These are phyloP conservation scores for Plectrocnemia conspersa DNA, from an alignment of 1,140 invertebrate genomes.

Conservation along the genomic window DNA sequence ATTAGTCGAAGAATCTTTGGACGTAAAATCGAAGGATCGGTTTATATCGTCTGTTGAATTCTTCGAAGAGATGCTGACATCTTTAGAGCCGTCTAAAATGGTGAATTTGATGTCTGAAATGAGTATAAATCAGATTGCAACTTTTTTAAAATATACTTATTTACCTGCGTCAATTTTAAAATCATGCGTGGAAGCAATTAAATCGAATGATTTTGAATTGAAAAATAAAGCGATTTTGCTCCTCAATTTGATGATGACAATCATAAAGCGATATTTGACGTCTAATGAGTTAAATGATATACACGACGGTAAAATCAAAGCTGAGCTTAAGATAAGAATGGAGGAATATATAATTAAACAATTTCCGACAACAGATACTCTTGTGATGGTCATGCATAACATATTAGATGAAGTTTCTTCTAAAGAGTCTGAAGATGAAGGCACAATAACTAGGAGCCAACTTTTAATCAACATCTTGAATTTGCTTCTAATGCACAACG, in stretches of 20 bases:
- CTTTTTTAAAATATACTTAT: constrained; percentile 50
- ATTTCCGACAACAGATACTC: constrained; percentile 48
- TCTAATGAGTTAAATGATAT: constrained; percentile 40
- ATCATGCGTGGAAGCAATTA: constrained; percentile 43
- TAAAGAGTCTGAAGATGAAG: constrained; percentile 27
- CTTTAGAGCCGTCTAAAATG: constrained; percentile 45
- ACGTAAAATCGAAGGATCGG: constrained; percentile 54
- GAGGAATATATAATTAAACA: constrained; percentile 50
- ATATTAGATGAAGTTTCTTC: constrained; percentile 46
- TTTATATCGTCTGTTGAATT: constrained; percentile 57
- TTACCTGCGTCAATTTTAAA: constrained; percentile 51
- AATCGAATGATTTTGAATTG: constrained; percentile 43
- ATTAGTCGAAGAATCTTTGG: constrained; percentile 55
- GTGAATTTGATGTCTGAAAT: constrained; percentile 42
- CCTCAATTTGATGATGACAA: constrained; percentile 48
- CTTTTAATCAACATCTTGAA: constrained; percentile 51
- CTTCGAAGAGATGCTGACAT: constrained; percentile 48
- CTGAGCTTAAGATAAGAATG: constrained; percentile 45
- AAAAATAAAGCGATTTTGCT: constrained; percentile 48
- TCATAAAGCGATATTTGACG: constrained; percentile 44
- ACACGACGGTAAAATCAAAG: constrained; percentile 35
- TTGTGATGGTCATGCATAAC: constrained; percentile 50
- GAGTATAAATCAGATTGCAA: constrained; percentile 43
- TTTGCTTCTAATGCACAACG: constrained; percentile 53
- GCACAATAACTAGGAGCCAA: constrained; percentile 42